Conservation (phyloP, 2,113 vertebrate genomes). For the Syngnathoides biaculeatus region DNA sequence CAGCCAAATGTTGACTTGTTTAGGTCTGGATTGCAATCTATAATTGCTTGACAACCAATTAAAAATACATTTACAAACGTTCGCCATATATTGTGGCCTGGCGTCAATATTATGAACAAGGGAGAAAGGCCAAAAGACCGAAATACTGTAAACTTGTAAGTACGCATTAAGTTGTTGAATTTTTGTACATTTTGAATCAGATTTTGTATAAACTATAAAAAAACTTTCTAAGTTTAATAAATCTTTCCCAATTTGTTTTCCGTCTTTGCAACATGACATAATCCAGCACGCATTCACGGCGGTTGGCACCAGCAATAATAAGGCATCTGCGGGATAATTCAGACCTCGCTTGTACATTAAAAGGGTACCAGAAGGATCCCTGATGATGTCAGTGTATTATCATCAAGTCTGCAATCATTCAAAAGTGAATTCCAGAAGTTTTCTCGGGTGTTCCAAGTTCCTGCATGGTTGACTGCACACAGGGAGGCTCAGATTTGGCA, state of each 20-base stretch:
- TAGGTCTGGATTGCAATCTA: conserved; percentile 49
- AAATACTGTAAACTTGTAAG: neutral
- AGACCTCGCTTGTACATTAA: neutral
- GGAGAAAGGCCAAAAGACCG: neutral
- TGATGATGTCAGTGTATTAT: neutral
- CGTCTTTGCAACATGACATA: neutral
- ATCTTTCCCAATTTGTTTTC: neutral
- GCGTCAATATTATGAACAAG: neutral
- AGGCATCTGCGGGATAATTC: neutral
- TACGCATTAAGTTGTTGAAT: neutral
- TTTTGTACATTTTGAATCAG: neutral
- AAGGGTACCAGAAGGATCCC: neutral
- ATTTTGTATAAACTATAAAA: neutral
- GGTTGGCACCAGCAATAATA: neutral
- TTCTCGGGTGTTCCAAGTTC: neutral
- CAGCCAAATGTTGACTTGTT: conserved; percentile 55
- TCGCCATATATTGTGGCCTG: neutral
- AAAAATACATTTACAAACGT: neutral
- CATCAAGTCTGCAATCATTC: neutral
- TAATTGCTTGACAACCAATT: conserved; percentile 8
- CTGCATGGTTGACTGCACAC: neutral
- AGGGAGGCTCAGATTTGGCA: neutral
- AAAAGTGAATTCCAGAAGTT: neutral
- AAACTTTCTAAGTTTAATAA: neutral
- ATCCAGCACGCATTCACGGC: neutral